Conservation (phyloP, 2,888 invertebrate genomes). For the Agriotes lineatus region DNA sequence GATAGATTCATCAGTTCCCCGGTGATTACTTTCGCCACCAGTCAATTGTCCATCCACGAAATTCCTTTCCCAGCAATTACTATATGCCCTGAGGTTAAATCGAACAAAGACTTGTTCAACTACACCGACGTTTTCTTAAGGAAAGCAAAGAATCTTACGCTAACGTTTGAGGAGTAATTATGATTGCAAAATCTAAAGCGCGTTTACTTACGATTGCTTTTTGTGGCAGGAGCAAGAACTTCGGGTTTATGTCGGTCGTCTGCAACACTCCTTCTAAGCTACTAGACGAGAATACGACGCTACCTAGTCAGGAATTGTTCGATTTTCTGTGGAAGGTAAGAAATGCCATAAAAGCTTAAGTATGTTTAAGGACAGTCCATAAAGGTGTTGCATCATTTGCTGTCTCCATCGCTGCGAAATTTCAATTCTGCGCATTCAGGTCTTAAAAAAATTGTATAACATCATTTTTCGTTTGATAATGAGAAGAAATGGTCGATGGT, state of each 20-base stretch:
- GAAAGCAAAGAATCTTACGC: neutral
- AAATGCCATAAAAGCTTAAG: no score
- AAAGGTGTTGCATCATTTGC: no score
- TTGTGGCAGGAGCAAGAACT: neutral
- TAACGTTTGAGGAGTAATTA: constrained; percentile 53
- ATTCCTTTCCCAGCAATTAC: constrained; percentile 67
- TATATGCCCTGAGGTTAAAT: constrained; percentile 58
- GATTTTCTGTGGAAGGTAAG: no score
- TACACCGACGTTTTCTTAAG: constrained; percentile 11
- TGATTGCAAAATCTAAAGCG: constrained; percentile 71
- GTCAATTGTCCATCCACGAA: constrained; percentile 77
- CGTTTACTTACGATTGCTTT: constrained; percentile 72
- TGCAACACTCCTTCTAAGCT: neutral
- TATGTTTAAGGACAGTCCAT: no score
- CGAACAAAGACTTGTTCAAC: neutral
- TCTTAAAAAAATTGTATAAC: no score
- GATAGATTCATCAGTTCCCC: constrained; percentile 81
- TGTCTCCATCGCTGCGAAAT: no score
- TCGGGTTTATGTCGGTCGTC: neutral
- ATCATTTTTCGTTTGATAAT: no score
- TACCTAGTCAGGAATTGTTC: no score
- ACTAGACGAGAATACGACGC: no score
- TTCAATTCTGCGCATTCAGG: no score
- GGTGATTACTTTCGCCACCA: constrained; percentile 81
- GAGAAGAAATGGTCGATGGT: no score